Conservation (phyloP, 2,888 invertebrate species). For the Halocaridina rubra region DNA sequence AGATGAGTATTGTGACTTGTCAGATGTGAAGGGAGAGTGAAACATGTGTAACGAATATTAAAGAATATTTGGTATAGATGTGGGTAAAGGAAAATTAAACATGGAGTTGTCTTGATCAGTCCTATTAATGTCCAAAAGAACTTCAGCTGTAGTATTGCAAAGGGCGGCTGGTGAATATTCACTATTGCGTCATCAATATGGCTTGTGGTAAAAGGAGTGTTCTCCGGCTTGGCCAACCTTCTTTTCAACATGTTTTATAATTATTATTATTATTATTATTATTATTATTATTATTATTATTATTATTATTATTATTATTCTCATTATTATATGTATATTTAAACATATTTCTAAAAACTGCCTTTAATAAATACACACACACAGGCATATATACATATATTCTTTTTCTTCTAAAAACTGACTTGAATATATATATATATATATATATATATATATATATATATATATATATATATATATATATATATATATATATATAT, state of each 20-base stretch:
- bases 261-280: no score
- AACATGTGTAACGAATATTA: no score
- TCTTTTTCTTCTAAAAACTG: no score
- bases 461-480: conserved; percentile 23
- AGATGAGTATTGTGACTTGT: no score
- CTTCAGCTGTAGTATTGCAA: neutral
- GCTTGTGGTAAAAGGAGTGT: neutral
- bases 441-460: neutral
- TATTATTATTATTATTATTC: neutral
- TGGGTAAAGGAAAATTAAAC: no score
- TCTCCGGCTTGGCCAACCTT: neutral
- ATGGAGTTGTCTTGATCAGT: no score
- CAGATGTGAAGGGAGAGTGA: no score
- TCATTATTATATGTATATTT: neutral
- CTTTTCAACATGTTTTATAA: neutral
- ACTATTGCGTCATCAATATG: neutral
- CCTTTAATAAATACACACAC: neutral
- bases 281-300: neutral
- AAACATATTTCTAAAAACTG: neutral
- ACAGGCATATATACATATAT: neutral
- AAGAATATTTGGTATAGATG: no score
- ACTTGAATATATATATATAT: neutral
- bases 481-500: conserved; percentile 21
- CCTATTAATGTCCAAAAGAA: neutral
- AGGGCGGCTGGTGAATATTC: neutral